Evolutionary conservation across 2,888 invertebrate species (phyloP), one percentile per base, ranked within the genome.

Genomic region (Ichneumoninae sp.): DNA sequence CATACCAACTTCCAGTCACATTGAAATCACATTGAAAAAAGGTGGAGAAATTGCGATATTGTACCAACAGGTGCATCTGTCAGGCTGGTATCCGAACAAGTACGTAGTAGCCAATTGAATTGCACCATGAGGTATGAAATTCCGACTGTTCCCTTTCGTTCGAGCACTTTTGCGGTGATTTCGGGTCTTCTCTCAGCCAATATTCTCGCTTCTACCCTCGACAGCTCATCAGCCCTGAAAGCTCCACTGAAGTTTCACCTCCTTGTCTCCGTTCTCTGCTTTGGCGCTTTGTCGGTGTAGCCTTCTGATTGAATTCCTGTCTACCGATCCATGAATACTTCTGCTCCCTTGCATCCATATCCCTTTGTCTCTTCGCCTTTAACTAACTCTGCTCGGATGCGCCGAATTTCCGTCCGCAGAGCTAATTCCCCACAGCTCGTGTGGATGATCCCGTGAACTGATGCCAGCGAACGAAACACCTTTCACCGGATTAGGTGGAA

Each of bases 361-460:
- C 75, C 80, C 69, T 81, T 81, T 74, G 78, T 54, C 74, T 44
- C 68, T 54, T 30, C 68, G 63, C 54, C 13, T 63, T 36, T 71
- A n/a, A 16, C 74, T 36, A 57, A 16, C 74, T 74, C 60, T 73
- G 30, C 54, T 16, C 44, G 44, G 44, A 47, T 47, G 44, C 44
- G 13, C 44, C 65, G 65, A 79, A 54, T 65, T 36, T 71, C 65
- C n/a, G 40, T 30, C 44, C 16, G 22, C 16, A 47, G 16, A 47
- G 44, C 13, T 6, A 71, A 79, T 65, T 71, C 26, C 40, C 40
- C 22, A 30, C 44, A 16, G 44, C 44, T 16, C 44, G 44, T 47
- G 13, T 4, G 4, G 16, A 47, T 13, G 36, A 52, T 44, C 8
- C 40, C 10, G 40, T 69, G 69, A 22, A 57, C 54, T 40, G 52